These are phyloP conservation scores for crab-eating macaque (Macaca fascicularis) DNA, from an alignment of 2,113 vertebrate species.

Conservation along the genomic window DNA sequence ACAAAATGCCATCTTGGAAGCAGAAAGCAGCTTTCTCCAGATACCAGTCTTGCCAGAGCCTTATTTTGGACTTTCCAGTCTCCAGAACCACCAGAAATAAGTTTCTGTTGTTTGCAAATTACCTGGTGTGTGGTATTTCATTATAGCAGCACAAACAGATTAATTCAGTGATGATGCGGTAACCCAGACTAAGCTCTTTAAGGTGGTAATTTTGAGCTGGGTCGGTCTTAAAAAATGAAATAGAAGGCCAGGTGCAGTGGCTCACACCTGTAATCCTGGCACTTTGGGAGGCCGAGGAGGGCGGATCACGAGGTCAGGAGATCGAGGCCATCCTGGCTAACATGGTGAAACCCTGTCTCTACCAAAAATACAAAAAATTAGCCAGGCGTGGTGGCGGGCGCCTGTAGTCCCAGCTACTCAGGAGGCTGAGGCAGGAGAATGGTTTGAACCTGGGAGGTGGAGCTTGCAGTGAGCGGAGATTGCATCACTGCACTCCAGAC, in stretches of 20 bases:
- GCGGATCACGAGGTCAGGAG: too few species aligned
- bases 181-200: neutral
- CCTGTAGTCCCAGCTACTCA: too few species aligned
- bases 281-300: too few species aligned
- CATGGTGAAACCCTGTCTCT: too few species aligned
- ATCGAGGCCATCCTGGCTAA: too few species aligned
- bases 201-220: neutral
- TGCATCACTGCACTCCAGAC: too few species aligned
- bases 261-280: too few species aligned
- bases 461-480: too few species aligned
- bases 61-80: neutral
- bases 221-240: neutral
- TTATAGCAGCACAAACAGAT: neutral
- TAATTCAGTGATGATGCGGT: neutral
- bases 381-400: fast-evolving
- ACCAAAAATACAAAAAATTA: too few species aligned
- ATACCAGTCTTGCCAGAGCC: neutral
- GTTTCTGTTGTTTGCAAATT: neutral
- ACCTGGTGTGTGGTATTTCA: neutral
- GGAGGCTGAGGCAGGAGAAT: too few species aligned
- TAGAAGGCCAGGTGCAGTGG: neutral
- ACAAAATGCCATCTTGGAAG: neutral
- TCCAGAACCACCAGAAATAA: neutral
- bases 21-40: neutral
- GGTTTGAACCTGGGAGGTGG: too few species aligned